Evolutionary conservation across 2,113 vertebrate species (phyloP).

Genomic region (Gymnocephalus cernua): DNA sequence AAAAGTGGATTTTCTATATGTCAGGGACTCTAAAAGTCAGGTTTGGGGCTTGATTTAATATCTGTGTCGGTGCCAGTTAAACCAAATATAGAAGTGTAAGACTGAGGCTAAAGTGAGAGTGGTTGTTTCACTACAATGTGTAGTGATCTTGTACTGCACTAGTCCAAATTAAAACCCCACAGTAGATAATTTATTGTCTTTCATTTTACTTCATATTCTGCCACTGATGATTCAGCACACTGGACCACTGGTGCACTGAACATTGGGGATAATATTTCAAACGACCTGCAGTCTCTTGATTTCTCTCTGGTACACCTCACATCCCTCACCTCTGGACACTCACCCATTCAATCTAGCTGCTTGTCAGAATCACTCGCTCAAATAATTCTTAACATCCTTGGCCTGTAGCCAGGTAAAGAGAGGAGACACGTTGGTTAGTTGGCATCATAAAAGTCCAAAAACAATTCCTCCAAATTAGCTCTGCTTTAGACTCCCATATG

Average conservation of each 20-base stretch:
- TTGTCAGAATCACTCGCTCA: slow-evolving; percentile 14
- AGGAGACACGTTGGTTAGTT: not conserved
- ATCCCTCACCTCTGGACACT: slow-evolving; percentile 7
- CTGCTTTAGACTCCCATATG: not conserved
- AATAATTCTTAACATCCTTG: slow-evolving; percentile 7
- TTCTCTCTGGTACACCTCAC: not conserved
- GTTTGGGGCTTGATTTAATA: not conserved
- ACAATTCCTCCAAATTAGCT: not conserved
- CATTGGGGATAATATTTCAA: not conserved
- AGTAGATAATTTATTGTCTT: not conserved
- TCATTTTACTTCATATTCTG: not conserved
- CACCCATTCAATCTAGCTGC: slow-evolving; percentile 12
- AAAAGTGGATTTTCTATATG: slow-evolving; percentile 7
- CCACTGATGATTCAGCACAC: not conserved
- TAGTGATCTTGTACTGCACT: not conserved
- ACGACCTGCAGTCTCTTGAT: slow-evolving; percentile 3
- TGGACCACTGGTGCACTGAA: not conserved
- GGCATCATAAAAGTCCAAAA: not conserved
- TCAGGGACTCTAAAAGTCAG: not conserved
- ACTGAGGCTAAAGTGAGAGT: not conserved
- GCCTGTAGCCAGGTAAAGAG: slow-evolving; percentile 1
- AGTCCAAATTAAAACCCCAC: not conserved
- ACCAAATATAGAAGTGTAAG: not conserved
- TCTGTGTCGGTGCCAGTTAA: not conserved
- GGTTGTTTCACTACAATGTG: not conserved